Evolutionary conservation across 2,797 vertebrate genomes (phyloP).

Genomic region (Chaunax sp.): DNA sequence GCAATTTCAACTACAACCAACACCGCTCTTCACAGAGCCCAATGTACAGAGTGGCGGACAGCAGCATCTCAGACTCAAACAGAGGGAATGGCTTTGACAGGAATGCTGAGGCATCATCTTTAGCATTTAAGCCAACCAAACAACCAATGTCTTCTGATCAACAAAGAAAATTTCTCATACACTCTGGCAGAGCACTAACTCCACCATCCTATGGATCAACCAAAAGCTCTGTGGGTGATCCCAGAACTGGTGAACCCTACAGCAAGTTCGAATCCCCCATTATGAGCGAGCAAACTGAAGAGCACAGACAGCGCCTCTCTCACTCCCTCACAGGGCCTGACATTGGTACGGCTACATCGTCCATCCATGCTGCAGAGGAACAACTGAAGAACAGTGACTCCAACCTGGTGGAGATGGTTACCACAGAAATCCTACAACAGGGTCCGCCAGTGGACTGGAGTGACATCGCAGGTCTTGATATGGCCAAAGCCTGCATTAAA

Average conservation of each 20-base stretch:
- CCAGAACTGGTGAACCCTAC: constrained; percentile 91
- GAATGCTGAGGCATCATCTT: constrained; percentile 91
- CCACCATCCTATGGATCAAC: constrained; percentile 94
- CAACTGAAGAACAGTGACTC: constrained; percentile 97
- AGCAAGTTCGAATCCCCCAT: constrained; percentile 93
- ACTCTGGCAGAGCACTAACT: constrained; percentile 92
- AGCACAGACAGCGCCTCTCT: constrained; percentile 92
- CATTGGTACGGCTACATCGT: constrained; percentile 93
- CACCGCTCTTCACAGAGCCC: constrained; percentile 98
- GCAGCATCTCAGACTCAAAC: constrained; percentile 92
- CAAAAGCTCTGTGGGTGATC: constrained; percentile 90
- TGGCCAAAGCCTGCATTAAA: constrained; percentile 96
- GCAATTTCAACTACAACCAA: constrained; percentile 97
- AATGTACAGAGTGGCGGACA: constrained; percentile 97
- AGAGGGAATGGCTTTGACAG: constrained; percentile 97
- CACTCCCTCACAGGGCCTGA: constrained; percentile 90
- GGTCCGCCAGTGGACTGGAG: constrained; percentile 96
- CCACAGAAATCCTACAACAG: constrained; percentile 96
- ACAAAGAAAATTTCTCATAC: constrained; percentile 94
- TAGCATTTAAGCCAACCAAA: constrained; percentile 97
- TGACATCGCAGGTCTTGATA: constrained; percentile 97
- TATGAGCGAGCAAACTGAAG: constrained; percentile 91
- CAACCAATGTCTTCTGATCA: constrained; percentile 95
- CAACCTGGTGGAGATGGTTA: constrained; percentile 95
- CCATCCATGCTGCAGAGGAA: constrained; percentile 94